Evolutionary conservation across 2,113 vertebrate genomes (phyloP), one percentile per base, ranked within the genome.

Genomic region (Casuarius casuarius): DNA sequence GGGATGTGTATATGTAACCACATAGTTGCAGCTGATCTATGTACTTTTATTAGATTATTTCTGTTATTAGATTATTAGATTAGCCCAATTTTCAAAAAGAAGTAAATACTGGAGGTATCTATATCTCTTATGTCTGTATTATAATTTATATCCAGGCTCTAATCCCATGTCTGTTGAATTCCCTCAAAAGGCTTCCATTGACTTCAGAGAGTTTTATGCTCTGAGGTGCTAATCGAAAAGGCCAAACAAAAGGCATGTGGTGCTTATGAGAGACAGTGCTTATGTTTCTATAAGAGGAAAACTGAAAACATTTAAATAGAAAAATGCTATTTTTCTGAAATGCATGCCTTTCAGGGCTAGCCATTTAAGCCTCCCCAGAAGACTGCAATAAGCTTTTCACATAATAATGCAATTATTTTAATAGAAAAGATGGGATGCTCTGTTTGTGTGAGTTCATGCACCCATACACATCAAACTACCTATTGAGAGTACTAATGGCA

Each of bases 331-430:
- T 70, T 87, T 87, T 65, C 48, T 54, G 65, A 52, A 93, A 75
- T 2, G 4, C 2, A 0, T 11, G 18, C 51, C 81, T 92, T 62
- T 54, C 52, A 62, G 48, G 58, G 20, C 29, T 74, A 79, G 40
- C 16, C 18, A 9, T 79, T 93, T 79, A 89, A 89, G 87, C 58
- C 58, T 96, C 63, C 82, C 78, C 95, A 94, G 95, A 93, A 96
- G 97, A 89, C 56, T 8, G 52, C 52, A 95, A 51, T 83, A 91
- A 96, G 94, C 91, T 90, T 72, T 88, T 95, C 42, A 75, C 65
- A 62, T 81, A 74, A 91, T 96, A 96, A 94, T 91, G 93, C 83
- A 95, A 94, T 96, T 97, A 96, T 95, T 97, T 97, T 94, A 95
- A 92, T 73, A 86, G 94, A 35, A 84, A 56, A 92, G 46, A 86